These are phyloP conservation scores for Pyrocoelia pectoralis DNA, from an alignment of 2,888 invertebrate species.

Conservation along the genomic window DNA sequence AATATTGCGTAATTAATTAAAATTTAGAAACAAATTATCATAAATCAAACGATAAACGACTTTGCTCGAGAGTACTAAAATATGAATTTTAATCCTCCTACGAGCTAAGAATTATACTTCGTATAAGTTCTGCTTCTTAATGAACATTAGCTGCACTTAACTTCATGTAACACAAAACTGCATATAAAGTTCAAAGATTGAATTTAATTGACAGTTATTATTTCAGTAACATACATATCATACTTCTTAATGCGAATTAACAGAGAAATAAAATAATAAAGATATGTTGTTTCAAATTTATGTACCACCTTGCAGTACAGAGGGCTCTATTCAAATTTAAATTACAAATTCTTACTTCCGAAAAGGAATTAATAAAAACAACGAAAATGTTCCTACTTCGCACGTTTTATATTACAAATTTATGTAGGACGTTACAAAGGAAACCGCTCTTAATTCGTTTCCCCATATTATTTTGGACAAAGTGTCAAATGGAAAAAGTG, in stretches of 20 bases:
- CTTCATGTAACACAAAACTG: conserved; percentile 14
- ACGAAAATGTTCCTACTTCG: no score
- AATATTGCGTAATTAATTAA: conserved; percentile 13
- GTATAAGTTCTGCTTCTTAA: conserved; percentile 12
- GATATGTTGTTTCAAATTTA: no score
- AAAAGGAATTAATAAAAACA: no score
- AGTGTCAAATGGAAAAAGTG: no score
- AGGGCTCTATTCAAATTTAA: no score
- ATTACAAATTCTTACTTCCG: no score
- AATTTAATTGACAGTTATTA: not conserved
- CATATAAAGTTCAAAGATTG: not conserved
- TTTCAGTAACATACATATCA: not conserved
- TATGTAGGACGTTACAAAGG: no score
- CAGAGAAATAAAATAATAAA: not conserved
- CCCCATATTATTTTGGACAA: no score
- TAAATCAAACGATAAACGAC: conserved; percentile 21
- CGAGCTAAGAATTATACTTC: conserved; percentile 20
- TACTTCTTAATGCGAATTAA: not conserved
- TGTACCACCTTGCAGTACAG: no score
- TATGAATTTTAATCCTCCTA: conserved; percentile 24
- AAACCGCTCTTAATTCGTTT: no score
- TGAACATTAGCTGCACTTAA: conserved; percentile 14
- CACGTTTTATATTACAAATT: no score
- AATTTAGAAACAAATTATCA: conserved; percentile 26
- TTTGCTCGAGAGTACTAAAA: conserved; percentile 16